Conservation (phyloP, 2,797 vertebrate species). For the Halcyon smyrnensis region DNA sequence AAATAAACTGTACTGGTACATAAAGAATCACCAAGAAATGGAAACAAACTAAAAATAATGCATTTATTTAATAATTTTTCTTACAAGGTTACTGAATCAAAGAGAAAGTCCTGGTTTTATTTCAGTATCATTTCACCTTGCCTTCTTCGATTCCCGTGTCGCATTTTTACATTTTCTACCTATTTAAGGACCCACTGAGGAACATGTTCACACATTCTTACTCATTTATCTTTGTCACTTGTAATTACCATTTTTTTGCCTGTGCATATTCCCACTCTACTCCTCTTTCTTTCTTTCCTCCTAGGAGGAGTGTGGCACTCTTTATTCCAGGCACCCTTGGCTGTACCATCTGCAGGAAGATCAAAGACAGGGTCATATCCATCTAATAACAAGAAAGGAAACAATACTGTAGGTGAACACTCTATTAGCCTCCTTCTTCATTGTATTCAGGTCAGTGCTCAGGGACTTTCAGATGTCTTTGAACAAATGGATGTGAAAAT, state of each 20-base stretch:
- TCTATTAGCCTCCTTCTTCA: constrained; percentile 73
- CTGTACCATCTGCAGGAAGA: constrained; percentile 59
- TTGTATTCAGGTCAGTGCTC: constrained; percentile 69
- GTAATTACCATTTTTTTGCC: constrained; percentile 62
- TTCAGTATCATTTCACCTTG: constrained; percentile 61
- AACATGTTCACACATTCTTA: constrained; percentile 52
- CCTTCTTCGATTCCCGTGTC: constrained; percentile 29
- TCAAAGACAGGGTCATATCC: constrained; percentile 67
- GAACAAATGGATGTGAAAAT: constrained; percentile 71
- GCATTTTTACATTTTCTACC: constrained; percentile 54
- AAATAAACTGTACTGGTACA: not conserved
- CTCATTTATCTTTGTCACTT: constrained; percentile 74
- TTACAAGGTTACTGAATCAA: constrained; percentile 58
- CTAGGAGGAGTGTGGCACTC: constrained; percentile 35
- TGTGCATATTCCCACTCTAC: constrained; percentile 2
- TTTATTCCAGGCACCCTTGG: constrained; percentile 54
- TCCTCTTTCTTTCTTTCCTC: constrained; percentile 53
- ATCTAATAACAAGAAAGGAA: constrained; percentile 69
- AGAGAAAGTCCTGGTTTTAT: constrained; percentile 35
- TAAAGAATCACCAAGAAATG: constrained; percentile 15
- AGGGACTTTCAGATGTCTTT: constrained; percentile 71
- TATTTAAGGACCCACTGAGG: constrained; percentile 61
- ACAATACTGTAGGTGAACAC: constrained; percentile 60
- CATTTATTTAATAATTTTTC: constrained; percentile 51
- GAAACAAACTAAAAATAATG: not conserved